Conservation (phyloP, 1,140 invertebrate species). For the Bombus confusus region DNA sequence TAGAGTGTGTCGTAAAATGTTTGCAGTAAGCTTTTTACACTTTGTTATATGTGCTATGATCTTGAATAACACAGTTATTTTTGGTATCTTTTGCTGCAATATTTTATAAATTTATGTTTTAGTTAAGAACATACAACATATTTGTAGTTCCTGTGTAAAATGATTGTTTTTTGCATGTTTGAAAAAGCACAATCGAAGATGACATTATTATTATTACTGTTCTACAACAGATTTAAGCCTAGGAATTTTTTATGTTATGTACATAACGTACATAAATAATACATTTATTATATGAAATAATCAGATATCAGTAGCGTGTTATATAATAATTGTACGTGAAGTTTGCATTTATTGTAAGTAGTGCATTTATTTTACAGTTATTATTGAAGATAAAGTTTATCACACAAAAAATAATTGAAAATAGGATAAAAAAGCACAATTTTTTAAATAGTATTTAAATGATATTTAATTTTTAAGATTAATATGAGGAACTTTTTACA, state of each 20-base stretch:
- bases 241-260: constrained; percentile 59
- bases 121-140: constrained; percentile 31
- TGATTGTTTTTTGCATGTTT: constrained; percentile 47
- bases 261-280: constrained; percentile 55
- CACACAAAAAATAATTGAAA: constrained; percentile 15
- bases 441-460: constrained; percentile 34
- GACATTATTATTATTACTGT: constrained; percentile 32
- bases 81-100: constrained; percentile 28
- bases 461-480: constrained; percentile 36
- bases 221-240: constrained; percentile 59
- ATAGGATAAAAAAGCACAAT: constrained; percentile 30
- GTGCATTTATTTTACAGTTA: constrained; percentile 70
- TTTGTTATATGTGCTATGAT: constrained; percentile 33
- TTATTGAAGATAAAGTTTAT: constrained; percentile 14
- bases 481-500: constrained; percentile 24
- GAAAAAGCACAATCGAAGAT: constrained; percentile 47
- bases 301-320: constrained; percentile 43
- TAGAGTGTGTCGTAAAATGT: constrained; percentile 29
- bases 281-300: constrained; percentile 53
- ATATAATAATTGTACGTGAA: constrained; percentile 45
- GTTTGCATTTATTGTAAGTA: constrained; percentile 74
- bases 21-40: constrained; percentile 39
- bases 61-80: constrained; percentile 34
- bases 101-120: constrained; percentile 41
- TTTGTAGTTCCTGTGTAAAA: constrained; percentile 49